Evolutionary conservation across 2,113 vertebrate genomes (phyloP).

Genomic region (Prinia subflava): DNA sequence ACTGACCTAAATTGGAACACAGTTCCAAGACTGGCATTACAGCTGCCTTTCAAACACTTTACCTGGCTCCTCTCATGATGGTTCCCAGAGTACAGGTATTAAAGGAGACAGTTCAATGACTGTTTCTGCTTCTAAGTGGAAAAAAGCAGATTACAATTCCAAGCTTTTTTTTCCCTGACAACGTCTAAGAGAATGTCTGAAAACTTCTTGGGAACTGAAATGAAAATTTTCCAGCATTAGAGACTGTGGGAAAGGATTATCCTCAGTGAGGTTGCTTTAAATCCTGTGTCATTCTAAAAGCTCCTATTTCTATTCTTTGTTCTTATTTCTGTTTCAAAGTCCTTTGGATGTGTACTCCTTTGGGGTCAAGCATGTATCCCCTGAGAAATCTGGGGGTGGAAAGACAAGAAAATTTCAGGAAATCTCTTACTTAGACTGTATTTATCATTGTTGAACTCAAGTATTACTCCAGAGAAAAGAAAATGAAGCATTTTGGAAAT

Average conservation of each 20-base stretch:
- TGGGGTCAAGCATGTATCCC: conserved; percentile 21
- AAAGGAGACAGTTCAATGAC: not conserved
- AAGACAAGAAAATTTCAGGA: conserved; percentile 11
- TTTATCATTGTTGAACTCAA: conserved; percentile 3
- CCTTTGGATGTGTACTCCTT: not conserved
- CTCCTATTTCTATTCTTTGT: not conserved
- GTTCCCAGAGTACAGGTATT: not conserved
- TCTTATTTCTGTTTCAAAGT: conserved; percentile 27
- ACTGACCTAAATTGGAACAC: not conserved
- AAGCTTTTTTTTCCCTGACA: not conserved
- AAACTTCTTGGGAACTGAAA: conserved; percentile 29
- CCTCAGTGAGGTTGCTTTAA: not conserved
- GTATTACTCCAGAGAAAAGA: conserved; percentile 40
- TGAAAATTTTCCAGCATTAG: conserved; percentile 6
- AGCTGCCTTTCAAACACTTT: not conserved
- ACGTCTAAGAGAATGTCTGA: not conserved
- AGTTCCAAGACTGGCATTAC: not conserved
- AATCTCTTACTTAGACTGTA: conserved; percentile 25
- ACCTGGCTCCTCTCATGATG: not conserved
- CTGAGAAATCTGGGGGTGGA: conserved; percentile 59
- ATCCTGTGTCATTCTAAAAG: conserved; percentile 20
- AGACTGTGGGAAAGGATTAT: conserved; percentile 54
- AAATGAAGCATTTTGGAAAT: not conserved
- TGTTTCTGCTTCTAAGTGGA: not conserved
- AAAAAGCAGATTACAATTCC: not conserved